phyloP scores from a whole-genome alignment of 1,140 invertebrate genomes.

The Hyposmocoma kahamanoa region DNA sequence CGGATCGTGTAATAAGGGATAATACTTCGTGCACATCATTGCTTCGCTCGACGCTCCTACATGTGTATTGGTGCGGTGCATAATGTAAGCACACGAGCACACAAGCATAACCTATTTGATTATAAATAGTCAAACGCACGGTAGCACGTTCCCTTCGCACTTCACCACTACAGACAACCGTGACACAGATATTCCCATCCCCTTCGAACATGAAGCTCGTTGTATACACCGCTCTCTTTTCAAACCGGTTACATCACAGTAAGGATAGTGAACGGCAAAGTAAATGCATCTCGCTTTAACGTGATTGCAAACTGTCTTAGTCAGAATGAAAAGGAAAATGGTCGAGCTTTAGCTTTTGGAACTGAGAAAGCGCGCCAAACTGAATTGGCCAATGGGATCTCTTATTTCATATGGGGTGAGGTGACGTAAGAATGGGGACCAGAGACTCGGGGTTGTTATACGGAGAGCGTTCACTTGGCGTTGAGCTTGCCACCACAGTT shows the following conservation, averaged over 20 bases:
- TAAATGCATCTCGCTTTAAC: conserved; percentile 42
- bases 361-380: conserved; percentile 64
- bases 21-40: conserved; percentile 71
- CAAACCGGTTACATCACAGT: conserved; percentile 59
- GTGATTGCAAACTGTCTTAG: conserved; percentile 20
- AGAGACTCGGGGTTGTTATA: conserved; percentile 55
- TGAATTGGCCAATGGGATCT: conserved; percentile 44
- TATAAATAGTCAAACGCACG: conserved; percentile 72
- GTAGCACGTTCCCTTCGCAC: conserved; percentile 71
- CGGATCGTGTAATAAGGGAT: conserved; percentile 71
- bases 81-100: conserved; percentile 59
- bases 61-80: conserved; percentile 54
- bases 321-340: conserved; percentile 35
- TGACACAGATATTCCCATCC: conserved; percentile 37
- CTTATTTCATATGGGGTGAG: conserved; percentile 58
- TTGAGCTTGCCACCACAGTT: conserved; percentile 42
- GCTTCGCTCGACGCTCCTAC: conserved; percentile 46
- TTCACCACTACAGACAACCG: conserved; percentile 60
- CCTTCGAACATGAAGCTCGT: conserved; percentile 20
- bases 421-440: conserved; percentile 56
- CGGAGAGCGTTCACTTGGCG: conserved; percentile 59
- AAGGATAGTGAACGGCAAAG: conserved; percentile 33
- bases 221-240: conserved; percentile 34
- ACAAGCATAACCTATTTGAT: conserved; percentile 59
- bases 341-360: conserved; percentile 32